phyloP scores from a whole-genome alignment of 2,113 vertebrate species.

The Megaleporinus macrocephalus region DNA sequence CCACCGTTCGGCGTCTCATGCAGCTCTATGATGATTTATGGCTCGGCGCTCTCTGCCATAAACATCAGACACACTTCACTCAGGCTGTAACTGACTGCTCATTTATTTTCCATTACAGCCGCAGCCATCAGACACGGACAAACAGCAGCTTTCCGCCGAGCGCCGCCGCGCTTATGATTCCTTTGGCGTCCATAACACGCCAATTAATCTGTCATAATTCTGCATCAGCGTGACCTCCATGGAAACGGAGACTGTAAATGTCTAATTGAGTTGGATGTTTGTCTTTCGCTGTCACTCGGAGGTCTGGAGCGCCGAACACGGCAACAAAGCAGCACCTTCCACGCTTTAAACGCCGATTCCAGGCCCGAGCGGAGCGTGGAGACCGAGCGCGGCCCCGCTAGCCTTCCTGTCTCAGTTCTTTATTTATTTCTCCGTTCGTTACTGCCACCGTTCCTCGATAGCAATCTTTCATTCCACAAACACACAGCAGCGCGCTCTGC shows the following conservation, averaged over 20 bases:
- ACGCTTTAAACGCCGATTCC: not conserved
- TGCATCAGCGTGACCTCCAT: constrained; percentile 52
- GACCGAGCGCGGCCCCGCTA: not conserved
- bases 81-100: constrained; percentile 22
- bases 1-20: too few species aligned
- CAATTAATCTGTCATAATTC: constrained; percentile 74
- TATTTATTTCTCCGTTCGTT: not conserved
- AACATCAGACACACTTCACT: constrained; percentile 12
- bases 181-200: constrained; percentile 36
- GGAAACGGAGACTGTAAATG: constrained; percentile 15
- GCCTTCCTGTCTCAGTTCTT: not conserved
- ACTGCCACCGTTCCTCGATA: too few species aligned
- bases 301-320: not conserved
- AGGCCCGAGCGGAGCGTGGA: not conserved
- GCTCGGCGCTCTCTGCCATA: not conserved
- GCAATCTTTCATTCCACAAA: not conserved
- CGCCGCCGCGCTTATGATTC: not conserved
- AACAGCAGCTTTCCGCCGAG: not conserved
- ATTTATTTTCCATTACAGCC: constrained; percentile 11
- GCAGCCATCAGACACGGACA: constrained; percentile 7
- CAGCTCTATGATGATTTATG: not conserved
- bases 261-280: constrained; percentile 64
- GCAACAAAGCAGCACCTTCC: not conserved
- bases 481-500: not conserved
- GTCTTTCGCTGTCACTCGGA: not conserved